Evolutionary conservation across 2,113 vertebrate genomes (phyloP).

Genomic region (Boleophthalmus pectinirostris): DNA sequence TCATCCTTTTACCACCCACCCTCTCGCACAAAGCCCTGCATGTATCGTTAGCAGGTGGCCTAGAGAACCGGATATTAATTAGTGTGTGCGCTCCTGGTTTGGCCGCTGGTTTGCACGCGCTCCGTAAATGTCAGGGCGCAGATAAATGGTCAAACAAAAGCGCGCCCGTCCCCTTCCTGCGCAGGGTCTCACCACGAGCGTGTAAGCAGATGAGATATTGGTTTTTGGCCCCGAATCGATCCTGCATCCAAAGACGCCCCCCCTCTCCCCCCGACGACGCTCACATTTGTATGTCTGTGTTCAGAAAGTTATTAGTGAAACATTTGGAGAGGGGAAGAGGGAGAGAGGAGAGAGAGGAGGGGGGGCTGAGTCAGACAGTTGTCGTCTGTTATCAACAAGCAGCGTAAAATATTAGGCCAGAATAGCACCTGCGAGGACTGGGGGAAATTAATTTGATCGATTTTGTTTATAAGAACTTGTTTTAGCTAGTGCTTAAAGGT

Average conservation of each 20-base stretch:
- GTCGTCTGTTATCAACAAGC: constrained; percentile 27
- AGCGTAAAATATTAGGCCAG: constrained; percentile 9
- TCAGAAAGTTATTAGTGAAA: constrained; percentile 49
- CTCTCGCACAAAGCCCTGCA: constrained; percentile 57
- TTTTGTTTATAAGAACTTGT: too few species aligned
- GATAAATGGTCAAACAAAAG: constrained; percentile 74
- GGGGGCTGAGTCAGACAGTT: neutral
- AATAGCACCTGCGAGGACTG: neutral
- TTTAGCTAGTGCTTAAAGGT: too few species aligned
- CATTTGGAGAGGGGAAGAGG: constrained; percentile 8
- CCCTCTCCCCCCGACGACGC: constrained; percentile 31
- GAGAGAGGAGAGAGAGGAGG: neutral
- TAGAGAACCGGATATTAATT: constrained; percentile 68
- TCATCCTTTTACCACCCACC: constrained; percentile 38
- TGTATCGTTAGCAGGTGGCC: constrained; percentile 67
- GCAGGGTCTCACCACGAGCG: constrained; percentile 67
- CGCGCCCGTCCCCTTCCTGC: constrained; percentile 60
- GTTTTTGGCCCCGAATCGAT: constrained; percentile 53
- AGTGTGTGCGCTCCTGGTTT: constrained; percentile 67
- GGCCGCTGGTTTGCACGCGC: constrained; percentile 73
- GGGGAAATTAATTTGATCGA: neutral
- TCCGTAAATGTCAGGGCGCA: constrained; percentile 75
- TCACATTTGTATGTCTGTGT: constrained; percentile 52
- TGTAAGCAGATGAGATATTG: constrained; percentile 70
- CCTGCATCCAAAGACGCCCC: constrained; percentile 53